phyloP scores from a whole-genome alignment of 2,113 vertebrate genomes.

The Catharus minimus region DNA sequence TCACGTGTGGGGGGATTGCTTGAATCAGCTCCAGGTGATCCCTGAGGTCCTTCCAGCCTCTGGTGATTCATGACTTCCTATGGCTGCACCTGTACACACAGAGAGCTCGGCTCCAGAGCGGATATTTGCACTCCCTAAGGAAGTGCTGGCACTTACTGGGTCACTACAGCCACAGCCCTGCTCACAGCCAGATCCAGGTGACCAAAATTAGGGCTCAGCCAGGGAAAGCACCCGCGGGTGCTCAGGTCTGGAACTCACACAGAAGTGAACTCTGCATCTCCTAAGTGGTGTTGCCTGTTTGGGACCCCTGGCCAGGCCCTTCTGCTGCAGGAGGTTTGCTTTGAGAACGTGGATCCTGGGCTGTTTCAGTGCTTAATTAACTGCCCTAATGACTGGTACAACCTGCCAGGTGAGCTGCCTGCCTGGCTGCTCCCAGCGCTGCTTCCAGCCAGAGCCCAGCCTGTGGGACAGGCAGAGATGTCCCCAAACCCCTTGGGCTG shows the following conservation, averaged over 20 bases:
- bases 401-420: neutral
- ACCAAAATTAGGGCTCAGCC: neutral
- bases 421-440: neutral
- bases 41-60: neutral
- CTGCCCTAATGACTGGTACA: neutral
- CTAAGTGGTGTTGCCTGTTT: accelerated
- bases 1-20: neutral
- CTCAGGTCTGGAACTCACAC: no score
- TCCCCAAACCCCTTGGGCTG: accelerated
- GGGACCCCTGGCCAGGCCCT: neutral
- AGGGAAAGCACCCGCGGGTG: neutral
- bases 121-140: neutral
- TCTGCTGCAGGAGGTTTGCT: neutral
- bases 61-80: neutral
- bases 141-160: neutral
- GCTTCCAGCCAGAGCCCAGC: neutral
- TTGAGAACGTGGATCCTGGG: neutral
- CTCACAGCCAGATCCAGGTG: neutral
- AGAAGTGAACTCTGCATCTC: accelerated
- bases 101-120: accelerated
- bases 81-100: neutral
- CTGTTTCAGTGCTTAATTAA: neutral
- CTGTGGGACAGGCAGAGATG: accelerated
- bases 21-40: neutral
- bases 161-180: neutral